Evolutionary conservation across 2,113 vertebrate genomes (phyloP).

Genomic region (Menura novaehollandiae): DNA sequence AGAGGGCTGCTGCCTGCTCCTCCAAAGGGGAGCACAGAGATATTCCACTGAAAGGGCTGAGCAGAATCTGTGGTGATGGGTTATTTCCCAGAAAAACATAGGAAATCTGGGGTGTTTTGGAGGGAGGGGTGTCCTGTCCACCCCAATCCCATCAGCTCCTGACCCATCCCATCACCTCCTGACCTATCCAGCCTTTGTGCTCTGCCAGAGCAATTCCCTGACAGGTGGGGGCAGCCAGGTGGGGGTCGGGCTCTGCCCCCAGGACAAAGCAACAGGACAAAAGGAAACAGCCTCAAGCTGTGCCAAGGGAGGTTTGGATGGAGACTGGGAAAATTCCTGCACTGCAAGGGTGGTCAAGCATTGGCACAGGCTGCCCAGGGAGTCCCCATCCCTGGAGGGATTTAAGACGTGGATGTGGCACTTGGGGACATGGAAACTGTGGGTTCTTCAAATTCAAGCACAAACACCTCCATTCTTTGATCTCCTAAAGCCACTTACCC

Average conservation of each 20-base stretch:
- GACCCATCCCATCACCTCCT: fast-evolving
- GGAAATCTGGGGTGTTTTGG: fast-evolving
- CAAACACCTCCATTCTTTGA: background rate
- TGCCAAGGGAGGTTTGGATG: fast-evolving
- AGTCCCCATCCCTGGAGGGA: background rate
- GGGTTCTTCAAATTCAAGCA: background rate
- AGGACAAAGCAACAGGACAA: background rate
- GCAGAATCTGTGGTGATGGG: background rate
- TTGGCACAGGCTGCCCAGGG: background rate
- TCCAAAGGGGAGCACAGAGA: background rate
- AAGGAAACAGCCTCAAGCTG: background rate
- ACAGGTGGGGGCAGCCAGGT: background rate
- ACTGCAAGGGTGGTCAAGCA: fast-evolving
- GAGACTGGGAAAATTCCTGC: background rate
- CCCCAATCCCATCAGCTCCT: background rate
- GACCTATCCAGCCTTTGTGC: fast-evolving
- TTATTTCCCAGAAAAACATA: background rate
- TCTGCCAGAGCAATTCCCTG: background rate
- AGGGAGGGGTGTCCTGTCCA: background rate
- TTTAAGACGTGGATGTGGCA: too few species aligned
- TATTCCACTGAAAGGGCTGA: background rate
- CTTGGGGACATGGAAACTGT: fast-evolving
- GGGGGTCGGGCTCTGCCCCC: background rate
- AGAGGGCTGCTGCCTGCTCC: background rate
- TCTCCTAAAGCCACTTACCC: background rate